Evolutionary conservation across 1,140 invertebrate genomes (phyloP), one percentile per base, ranked within the genome.

Genomic region (Tetramorium parvispinum): DNA sequence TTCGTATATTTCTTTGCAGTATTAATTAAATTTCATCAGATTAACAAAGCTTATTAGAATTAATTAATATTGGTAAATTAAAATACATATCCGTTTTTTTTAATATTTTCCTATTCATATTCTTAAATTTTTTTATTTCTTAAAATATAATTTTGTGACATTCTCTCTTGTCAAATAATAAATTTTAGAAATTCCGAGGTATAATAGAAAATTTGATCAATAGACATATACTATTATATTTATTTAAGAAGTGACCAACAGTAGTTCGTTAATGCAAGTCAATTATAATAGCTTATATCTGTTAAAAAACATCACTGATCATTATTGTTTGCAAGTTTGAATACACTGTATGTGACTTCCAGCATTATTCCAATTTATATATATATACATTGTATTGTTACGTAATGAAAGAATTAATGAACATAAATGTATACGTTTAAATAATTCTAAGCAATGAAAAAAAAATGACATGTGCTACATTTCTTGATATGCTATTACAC

Each of bases 151-250:
- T 21, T n/a, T 55, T 21, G 2, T 37, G 0, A 53, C 13, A 79
- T 68, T 81, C 16, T 32, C 32, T 32, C 32, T 37, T 81, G n/a
- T 27, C 24, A 55, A 55, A 32, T 78, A 51, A 18, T 43, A 40
- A 81, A 68, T 68, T 70, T 81, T 46, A 37, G 37, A 70, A 55
- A 55, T 70, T 81, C 49, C 70, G 32, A 70, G 55, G 16, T 40
- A 37, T 40, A 18, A 49, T 1, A 49, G 18, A 0, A 13, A 40
- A 21, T 49, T 53, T 55, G 6, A 5, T 37, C 13, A 43, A 57
- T 43, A 16, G 3, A 57, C 3, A 18, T 43, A 16, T 57, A 57
- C 18, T 40, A 16, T 21, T 37, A 49, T 5, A 70, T 46, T 21
- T 7, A 40, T 18, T 51, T n/a, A 37, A 37, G 32, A 75, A 57